Percentiles rank a stretch among this genome's conserved stretches.
phyloP scores from a whole-genome alignment of 2,888 invertebrate genomes.

The Leptinotarsa tumamoca region DNA sequence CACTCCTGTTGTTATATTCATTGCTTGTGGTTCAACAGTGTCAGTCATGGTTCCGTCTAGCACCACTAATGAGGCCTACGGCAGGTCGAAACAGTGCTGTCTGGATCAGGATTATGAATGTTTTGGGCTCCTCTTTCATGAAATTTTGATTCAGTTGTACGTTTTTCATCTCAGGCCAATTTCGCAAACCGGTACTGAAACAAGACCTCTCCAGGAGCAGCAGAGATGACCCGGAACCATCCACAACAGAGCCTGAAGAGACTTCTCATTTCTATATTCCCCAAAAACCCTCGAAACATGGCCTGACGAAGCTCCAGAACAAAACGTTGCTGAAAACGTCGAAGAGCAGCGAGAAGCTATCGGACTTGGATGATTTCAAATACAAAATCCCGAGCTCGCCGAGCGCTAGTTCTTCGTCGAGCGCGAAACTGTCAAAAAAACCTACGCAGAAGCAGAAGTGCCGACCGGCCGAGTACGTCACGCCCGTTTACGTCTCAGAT shows the following conservation, averaged over 20 bases:
- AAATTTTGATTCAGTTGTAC: too few relatives aligned
- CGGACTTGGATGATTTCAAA: constrained; percentile 57
- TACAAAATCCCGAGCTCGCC: constrained; percentile 66
- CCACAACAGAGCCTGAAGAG: constrained; percentile 39
- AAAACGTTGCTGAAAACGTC: constrained; percentile 40
- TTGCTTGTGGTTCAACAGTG: too few relatives aligned
- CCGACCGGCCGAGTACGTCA: constrained; percentile 53
- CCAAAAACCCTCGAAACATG: constrained; percentile 47
- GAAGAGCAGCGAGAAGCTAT: constrained; percentile 35
- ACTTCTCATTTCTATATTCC: constrained; percentile 53
- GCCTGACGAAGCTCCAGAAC: constrained; percentile 37
- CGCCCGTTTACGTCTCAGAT: constrained; percentile 63
- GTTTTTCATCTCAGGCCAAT: constrained; percentile 51
- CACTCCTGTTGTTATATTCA: too few relatives aligned
- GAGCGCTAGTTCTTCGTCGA: constrained; percentile 65
- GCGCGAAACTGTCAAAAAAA: constrained; percentile 62
- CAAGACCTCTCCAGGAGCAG: constrained; percentile 49
- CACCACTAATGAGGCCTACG: too few relatives aligned
- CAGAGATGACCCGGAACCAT: constrained; percentile 43
- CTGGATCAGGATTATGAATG: not conserved
- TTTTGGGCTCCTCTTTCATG: not conserved
- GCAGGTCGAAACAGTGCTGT: too few relatives aligned
- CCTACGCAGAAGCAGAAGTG: constrained; percentile 56
- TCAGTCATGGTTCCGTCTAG: too few relatives aligned
- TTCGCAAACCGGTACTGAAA: constrained; percentile 57